Evolutionary conservation across 2,113 vertebrate species (phyloP).

Genomic region (Artemisiospiza belli): DNA sequence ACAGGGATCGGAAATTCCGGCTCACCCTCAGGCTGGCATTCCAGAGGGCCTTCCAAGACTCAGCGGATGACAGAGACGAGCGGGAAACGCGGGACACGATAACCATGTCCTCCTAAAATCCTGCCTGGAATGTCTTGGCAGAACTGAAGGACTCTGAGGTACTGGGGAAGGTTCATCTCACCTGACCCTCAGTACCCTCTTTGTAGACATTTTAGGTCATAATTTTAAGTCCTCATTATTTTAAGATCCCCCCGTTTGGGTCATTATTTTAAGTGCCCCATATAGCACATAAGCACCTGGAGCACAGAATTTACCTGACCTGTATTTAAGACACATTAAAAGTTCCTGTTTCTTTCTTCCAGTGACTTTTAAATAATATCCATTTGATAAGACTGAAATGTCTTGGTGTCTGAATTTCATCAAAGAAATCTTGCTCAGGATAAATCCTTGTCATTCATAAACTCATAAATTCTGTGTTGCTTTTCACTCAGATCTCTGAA

Average conservation of each 20-base stretch:
- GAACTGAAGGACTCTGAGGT: background rate
- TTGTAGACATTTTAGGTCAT: background rate
- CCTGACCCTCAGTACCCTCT: background rate
- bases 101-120: background rate
- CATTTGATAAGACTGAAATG: background rate
- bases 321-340: background rate
- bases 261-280: background rate
- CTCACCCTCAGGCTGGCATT: slow-evolving; percentile 34
- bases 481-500: background rate
- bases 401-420: background rate
- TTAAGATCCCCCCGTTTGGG: background rate
- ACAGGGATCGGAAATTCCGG: slow-evolving; percentile 28
- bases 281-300: background rate
- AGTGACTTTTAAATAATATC: background rate
- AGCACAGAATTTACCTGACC: background rate
- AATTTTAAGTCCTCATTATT: background rate
- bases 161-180: background rate
- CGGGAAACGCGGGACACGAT: background rate
- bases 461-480: background rate
- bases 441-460: background rate
- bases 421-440: background rate
- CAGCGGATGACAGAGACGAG: slow-evolving; percentile 42
- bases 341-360: background rate
- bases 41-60: slow-evolving; percentile 61
- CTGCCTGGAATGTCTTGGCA: background rate